Percentiles rank a stretch among this genome's conserved stretches.
phyloP scores from a whole-genome alignment of 2,888 invertebrate genomes.

The Pyrrhia umbra region DNA sequence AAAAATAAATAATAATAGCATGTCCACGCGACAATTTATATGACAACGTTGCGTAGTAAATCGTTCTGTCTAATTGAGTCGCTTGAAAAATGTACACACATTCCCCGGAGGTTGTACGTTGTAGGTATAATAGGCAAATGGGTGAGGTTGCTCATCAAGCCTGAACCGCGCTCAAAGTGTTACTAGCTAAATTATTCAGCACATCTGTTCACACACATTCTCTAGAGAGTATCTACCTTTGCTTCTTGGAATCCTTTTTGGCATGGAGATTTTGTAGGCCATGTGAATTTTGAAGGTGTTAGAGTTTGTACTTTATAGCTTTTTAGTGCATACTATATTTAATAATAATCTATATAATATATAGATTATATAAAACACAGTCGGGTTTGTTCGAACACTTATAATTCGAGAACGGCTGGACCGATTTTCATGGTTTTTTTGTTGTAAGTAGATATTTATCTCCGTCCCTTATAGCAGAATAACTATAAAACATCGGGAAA shows the following conservation, averaged over 20 bases:
- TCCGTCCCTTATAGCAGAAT: no score
- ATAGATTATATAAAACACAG: no score
- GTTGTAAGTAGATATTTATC: no score
- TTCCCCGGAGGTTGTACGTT: slow-evolving; percentile 41
- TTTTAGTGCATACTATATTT: background rate
- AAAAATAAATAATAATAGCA: background rate
- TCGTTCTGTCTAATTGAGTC: slow-evolving; percentile 64
- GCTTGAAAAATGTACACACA: slow-evolving; percentile 59
- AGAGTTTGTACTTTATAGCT: background rate
- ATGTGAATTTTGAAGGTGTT: slow-evolving; percentile 45
- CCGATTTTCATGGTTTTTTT: no score
- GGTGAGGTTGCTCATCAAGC: slow-evolving; percentile 66
- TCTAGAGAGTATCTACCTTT: slow-evolving; percentile 56
- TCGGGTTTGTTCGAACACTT: no score
- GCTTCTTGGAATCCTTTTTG: slow-evolving; percentile 69
- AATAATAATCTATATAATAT: no score
- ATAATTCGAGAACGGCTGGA: no score
- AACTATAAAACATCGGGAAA: no score
- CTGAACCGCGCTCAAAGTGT: slow-evolving; percentile 70
- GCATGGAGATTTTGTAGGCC: slow-evolving; percentile 68
- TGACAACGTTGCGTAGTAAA: slow-evolving; percentile 59
- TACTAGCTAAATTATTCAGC: slow-evolving; percentile 78
- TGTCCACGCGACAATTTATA: slow-evolving; percentile 54
- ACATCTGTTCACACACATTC: slow-evolving; percentile 71
- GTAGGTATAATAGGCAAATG: slow-evolving; percentile 60